These are phyloP conservation scores for Amphimallon solstitiale DNA, from an alignment of 2,888 invertebrate genomes.

Conservation along the genomic window DNA sequence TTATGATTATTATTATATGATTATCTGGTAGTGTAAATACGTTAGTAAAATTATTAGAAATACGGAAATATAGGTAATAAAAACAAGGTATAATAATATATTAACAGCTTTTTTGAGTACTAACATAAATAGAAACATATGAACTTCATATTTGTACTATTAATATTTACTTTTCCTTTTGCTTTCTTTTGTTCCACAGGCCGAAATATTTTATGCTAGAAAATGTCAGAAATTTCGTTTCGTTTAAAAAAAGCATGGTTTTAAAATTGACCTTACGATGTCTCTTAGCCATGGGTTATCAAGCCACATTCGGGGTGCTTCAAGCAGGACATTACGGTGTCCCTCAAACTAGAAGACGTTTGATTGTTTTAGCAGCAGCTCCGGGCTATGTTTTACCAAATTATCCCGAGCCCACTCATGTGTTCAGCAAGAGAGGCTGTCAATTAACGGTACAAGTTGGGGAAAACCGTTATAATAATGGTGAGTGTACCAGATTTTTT, in stretches of 20 bases:
- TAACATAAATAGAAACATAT: too few relatives aligned
- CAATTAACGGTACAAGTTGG: conserved; percentile 72
- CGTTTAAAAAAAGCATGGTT: conserved; percentile 83
- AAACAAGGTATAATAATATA: too few relatives aligned
- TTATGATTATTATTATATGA: too few relatives aligned
- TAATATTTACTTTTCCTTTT: too few relatives aligned
- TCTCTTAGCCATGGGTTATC: conserved; percentile 85
- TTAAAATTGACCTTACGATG: conserved; percentile 81
- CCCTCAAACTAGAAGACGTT: conserved; percentile 80
- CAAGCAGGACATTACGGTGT: conserved; percentile 89
- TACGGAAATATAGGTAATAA: too few relatives aligned
- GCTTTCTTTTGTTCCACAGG: conserved; percentile 46
- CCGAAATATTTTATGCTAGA: conserved; percentile 86
- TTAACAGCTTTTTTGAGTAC: too few relatives aligned
- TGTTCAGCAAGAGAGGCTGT: conserved; percentile 75
- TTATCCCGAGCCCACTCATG: conserved; percentile 83
- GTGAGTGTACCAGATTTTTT: conserved; percentile 41
- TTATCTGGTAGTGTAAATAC: too few relatives aligned
- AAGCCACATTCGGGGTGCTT: conserved; percentile 85
- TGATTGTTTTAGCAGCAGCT: conserved; percentile 82
- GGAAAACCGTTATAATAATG: conserved; percentile 63
- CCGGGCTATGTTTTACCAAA: conserved; percentile 78
- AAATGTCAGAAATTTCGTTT: conserved; percentile 87
- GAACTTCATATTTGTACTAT: too few relatives aligned
- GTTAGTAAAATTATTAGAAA: too few relatives aligned